Evolutionary conservation across 2,888 invertebrate species (phyloP).

Genomic region (Hesperia comma): DNA sequence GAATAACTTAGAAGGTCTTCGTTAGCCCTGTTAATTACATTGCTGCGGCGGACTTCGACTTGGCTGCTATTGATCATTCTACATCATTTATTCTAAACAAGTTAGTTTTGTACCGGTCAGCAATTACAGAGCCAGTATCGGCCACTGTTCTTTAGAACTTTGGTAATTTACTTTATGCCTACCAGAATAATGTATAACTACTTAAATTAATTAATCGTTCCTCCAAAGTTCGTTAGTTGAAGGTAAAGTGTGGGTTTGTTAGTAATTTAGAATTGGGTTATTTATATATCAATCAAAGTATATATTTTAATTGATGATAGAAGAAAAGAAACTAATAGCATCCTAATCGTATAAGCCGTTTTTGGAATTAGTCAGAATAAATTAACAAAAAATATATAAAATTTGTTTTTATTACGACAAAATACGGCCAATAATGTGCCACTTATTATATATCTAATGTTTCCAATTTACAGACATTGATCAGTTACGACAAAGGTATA

Average conservation of each 20-base stretch:
- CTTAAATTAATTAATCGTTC: slow-evolving; percentile 1
- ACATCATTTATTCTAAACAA: slow-evolving; percentile 64
- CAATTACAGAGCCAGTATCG: background rate
- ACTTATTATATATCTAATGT: no score
- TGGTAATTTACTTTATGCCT: slow-evolving; percentile 19
- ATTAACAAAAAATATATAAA: no score
- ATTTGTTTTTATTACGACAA: no score
- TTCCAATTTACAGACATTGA: background rate
- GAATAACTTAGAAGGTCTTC: slow-evolving; percentile 48
- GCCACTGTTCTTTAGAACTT: slow-evolving; percentile 17
- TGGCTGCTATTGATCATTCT: slow-evolving; percentile 71
- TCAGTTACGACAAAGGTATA: background rate
- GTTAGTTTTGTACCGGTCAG: slow-evolving; percentile 46
- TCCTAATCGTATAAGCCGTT: no score
- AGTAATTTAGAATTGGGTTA: background rate
- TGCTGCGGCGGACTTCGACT: slow-evolving; percentile 62
- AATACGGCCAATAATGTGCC: no score
- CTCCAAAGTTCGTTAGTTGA: background rate
- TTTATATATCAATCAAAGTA: background rate
- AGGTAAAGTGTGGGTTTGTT: background rate
- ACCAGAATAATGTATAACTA: slow-evolving; percentile 1
- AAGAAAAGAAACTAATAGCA: no score
- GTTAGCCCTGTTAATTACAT: slow-evolving; percentile 66
- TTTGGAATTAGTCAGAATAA: no score
- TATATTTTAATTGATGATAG: background rate